Evolutionary conservation across 2,888 invertebrate genomes (phyloP).

Genomic region (Sesamia inferens): DNA sequence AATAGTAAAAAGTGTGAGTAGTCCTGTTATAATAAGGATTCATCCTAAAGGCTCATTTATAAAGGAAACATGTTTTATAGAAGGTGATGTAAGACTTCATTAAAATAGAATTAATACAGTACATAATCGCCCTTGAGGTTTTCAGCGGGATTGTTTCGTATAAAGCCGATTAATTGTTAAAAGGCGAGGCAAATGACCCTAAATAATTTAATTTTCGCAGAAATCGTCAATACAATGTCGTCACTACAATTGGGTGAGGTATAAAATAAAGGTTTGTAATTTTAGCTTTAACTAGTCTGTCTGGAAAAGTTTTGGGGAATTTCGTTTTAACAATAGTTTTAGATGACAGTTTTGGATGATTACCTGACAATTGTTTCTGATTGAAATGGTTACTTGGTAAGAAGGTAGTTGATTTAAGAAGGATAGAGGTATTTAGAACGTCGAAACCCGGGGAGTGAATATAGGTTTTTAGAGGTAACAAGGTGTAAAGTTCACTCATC

Average conservation of each 20-base stretch:
- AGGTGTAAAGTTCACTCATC: no score
- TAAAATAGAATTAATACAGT: slow-evolving; percentile 39
- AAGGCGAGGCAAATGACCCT: slow-evolving; percentile 60
- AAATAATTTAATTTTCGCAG: slow-evolving; percentile 59
- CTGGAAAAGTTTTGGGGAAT: no score
- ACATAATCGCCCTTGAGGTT: slow-evolving; percentile 49
- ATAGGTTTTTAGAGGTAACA: not conserved
- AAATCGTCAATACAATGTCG: slow-evolving; percentile 52
- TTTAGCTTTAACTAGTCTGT: no score
- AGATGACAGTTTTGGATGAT: not conserved
- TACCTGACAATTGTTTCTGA: not conserved
- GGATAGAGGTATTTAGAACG: no score
- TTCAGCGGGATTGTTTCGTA: slow-evolving; percentile 40
- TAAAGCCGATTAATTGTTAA: slow-evolving; percentile 58
- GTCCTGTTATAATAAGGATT: not conserved
- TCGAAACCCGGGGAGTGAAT: not conserved
- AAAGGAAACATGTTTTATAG: slow-evolving; percentile 17
- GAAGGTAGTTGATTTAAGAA: no score
- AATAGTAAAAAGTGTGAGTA: not conserved
- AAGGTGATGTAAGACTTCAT: slow-evolving; percentile 17
- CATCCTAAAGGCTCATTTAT: not conserved
- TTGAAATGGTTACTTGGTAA: not conserved
- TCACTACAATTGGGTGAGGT: slow-evolving; percentile 42
- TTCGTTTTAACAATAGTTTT: not conserved
- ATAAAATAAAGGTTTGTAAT: slow-evolving; percentile 25